phyloP scores from a whole-genome alignment of 1,140 invertebrate genomes.

The Drosophila funebris region DNA sequence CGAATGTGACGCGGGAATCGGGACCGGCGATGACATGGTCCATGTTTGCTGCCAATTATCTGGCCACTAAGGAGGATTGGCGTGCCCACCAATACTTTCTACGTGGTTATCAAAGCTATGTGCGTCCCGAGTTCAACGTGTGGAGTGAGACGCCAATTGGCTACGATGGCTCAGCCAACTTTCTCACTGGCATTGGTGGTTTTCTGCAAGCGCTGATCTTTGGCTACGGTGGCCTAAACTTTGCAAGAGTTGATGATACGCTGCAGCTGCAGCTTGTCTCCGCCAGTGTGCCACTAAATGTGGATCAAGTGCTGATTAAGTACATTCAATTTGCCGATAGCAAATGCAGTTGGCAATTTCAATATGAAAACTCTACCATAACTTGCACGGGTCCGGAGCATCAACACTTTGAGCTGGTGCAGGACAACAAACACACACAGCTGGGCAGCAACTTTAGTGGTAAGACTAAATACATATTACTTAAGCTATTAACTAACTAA shows the following conservation, averaged over 20 bases:
- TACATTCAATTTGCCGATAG: slow-evolving; percentile 36
- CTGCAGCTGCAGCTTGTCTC: slow-evolving; percentile 9
- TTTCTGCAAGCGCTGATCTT: slow-evolving; percentile 85
- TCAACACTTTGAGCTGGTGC: slow-evolving; percentile 53
- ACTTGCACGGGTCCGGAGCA: not conserved
- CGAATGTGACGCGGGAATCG: slow-evolving; percentile 84
- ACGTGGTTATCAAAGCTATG: slow-evolving; percentile 85
- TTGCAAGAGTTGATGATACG: slow-evolving; percentile 76
- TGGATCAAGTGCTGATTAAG: slow-evolving; percentile 39
- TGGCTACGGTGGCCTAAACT: slow-evolving; percentile 85
- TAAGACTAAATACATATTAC: not conserved
- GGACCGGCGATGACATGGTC: slow-evolving; percentile 87
- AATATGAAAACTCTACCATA: slow-evolving; percentile 2
- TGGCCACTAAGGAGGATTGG: slow-evolving; percentile 76
- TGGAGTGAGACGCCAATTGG: slow-evolving; percentile 85
- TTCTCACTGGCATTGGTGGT: slow-evolving; percentile 86
- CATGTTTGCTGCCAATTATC: slow-evolving; percentile 85
- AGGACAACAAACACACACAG: slow-evolving; percentile 15
- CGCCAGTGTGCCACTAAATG: slow-evolving; percentile 38
- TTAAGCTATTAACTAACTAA: not conserved
- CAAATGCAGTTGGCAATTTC: slow-evolving; percentile 42
- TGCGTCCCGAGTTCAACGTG: slow-evolving; percentile 85
- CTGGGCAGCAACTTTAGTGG: slow-evolving; percentile 41
- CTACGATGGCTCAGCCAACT: slow-evolving; percentile 85
- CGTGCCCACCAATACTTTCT: slow-evolving; percentile 84